Conservation (phyloP, 2,888 invertebrate genomes). For the Pammene aurita region DNA sequence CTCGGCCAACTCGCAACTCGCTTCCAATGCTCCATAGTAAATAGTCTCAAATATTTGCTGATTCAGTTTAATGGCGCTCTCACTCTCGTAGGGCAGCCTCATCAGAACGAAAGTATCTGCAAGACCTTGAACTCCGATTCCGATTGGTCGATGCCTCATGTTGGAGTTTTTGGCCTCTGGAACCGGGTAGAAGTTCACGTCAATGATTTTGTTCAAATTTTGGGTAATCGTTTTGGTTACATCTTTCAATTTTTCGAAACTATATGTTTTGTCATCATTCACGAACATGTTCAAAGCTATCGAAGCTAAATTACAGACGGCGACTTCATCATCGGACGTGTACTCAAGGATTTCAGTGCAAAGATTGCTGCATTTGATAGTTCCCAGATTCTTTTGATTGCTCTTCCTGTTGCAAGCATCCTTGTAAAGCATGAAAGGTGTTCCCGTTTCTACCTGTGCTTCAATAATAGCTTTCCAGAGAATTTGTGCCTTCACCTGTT, state of each 20-base stretch:
- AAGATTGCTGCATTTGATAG: conserved; percentile 98
- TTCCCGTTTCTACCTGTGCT: conserved; percentile 98
- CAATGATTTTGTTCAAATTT: conserved; percentile 98
- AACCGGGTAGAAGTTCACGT: conserved; percentile 97
- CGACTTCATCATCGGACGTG: conserved; percentile 95
- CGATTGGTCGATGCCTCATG: conserved; percentile 92
- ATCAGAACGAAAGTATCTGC: conserved; percentile 98
- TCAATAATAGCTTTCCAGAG: conserved; percentile 97
- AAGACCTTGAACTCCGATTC: conserved; percentile 98
- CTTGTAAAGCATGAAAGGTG: conserved; percentile 98
- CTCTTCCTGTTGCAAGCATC: conserved; percentile 98
- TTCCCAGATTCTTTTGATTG: conserved; percentile 99
- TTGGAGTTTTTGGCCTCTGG: conserved; percentile 95
- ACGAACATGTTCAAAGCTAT: conserved; percentile 98
- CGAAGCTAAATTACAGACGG: conserved; percentile 99
- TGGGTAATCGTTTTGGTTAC: conserved; percentile 94
- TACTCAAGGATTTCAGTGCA: conserved; percentile 99
- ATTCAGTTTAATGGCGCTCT: conserved; percentile 92
- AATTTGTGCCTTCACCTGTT: conserved; percentile 90
- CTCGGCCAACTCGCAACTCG: conserved; percentile 96
- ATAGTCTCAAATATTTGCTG: conserved; percentile 98
- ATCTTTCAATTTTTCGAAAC: conserved; percentile 93
- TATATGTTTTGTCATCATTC: conserved; percentile 88
- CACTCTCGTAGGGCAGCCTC: conserved; percentile 96
- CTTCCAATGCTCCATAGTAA: conserved; percentile 98